These are phyloP conservation scores for Cavia aperea DNA, from an alignment of 2,113 vertebrate species.

Conservation along the genomic window DNA sequence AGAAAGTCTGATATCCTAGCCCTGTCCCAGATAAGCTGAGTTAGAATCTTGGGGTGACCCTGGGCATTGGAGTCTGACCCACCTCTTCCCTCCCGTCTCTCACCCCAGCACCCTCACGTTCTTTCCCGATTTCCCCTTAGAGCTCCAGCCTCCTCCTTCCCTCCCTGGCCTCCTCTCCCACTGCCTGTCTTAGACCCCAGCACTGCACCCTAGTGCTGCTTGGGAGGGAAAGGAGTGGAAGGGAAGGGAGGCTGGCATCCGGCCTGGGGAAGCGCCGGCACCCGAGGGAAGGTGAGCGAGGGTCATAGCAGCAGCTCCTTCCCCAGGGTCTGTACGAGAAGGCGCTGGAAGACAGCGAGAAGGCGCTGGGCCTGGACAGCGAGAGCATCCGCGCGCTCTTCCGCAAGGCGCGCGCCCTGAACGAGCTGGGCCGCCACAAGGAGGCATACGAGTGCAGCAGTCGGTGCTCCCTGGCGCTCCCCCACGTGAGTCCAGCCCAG, in stretches of 20 bases:
- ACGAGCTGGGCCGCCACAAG: conserved; percentile 84
- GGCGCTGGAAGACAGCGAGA: conserved; percentile 86
- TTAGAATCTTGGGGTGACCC: background rate
- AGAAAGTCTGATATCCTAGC: background rate
- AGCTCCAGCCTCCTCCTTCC: background rate
- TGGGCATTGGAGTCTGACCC: background rate
- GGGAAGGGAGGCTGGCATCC: background rate
- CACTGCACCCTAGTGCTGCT: accelerated
- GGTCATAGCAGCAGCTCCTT: background rate
- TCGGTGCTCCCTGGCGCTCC: conserved; percentile 82
- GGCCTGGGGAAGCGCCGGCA: background rate
- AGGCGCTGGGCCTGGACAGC: conserved; percentile 80
- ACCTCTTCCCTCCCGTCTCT: background rate
- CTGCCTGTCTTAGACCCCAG: background rate
- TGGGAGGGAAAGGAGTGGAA: background rate
- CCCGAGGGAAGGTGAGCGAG: too few relatives aligned
- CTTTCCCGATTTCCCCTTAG: background rate
- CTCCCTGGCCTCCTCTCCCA: background rate
- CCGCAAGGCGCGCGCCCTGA: conserved; percentile 89
- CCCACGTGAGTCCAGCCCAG: conserved; percentile 77
- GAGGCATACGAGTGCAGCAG: conserved; percentile 92
- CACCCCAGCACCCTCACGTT: background rate
- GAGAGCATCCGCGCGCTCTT: conserved; percentile 86
- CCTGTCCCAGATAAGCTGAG: background rate
- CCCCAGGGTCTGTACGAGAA: conserved; percentile 83